A percentile compares a stretch with the other conserved stretches of the same genome.
phyloP scores from a whole-genome alignment of 1,140 invertebrate species.

The Bombus vancouverensis region DNA sequence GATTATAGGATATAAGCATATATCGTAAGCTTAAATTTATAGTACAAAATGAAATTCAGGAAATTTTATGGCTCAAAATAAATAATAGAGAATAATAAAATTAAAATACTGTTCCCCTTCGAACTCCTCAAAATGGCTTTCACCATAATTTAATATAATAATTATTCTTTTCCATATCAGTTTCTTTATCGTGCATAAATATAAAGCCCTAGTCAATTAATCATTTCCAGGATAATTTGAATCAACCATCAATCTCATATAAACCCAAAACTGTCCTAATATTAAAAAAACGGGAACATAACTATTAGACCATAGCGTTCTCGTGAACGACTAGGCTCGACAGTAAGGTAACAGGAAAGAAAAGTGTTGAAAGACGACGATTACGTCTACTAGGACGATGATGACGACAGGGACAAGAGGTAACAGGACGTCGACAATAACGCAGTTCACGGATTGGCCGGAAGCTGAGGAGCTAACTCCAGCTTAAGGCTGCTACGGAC shows the following conservation, averaged over 20 bases:
- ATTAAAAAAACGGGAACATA: neutral
- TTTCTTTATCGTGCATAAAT: too few species aligned
- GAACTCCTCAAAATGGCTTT: too few species aligned
- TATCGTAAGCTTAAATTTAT: too few species aligned
- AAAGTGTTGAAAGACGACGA: conserved; percentile 46
- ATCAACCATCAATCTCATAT: neutral
- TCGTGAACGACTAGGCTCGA: conserved; percentile 5
- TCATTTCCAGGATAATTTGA: neutral
- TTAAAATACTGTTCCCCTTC: too few species aligned
- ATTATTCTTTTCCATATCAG: too few species aligned
- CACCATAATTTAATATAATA: too few species aligned
- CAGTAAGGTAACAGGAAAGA: neutral
- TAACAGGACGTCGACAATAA: conserved; percentile 54
- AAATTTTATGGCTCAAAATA: too few species aligned
- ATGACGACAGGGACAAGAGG: neutral
- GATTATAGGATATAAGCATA: too few species aligned
- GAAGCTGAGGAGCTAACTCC: conserved; percentile 49
- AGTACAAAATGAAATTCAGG: too few species aligned
- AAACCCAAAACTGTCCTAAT: neutral
- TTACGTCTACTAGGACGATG: conserved; percentile 27
- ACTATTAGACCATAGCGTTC: conserved; percentile 14
- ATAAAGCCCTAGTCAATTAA: too few species aligned
- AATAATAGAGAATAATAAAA: too few species aligned
- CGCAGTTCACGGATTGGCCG: conserved; percentile 42
- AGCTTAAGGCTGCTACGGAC: conserved; percentile 48